These are phyloP conservation scores for Drosophila kohkoa DNA, from an alignment of 1,140 invertebrate species.

Conservation along the genomic window DNA sequence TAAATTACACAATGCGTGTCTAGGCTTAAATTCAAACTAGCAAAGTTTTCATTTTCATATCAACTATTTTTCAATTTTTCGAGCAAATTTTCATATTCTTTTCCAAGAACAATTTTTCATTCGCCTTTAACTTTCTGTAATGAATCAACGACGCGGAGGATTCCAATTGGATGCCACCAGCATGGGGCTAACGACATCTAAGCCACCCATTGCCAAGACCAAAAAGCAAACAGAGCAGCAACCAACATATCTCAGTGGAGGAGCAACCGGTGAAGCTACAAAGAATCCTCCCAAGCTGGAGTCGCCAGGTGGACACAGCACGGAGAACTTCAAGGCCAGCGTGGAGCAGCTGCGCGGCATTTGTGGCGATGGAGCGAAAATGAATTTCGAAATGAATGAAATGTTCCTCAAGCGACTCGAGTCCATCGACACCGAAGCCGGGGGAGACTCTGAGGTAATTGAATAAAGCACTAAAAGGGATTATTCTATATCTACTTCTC, in stretches of 20 bases:
- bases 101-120: background rate
- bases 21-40: conserved; percentile 5
- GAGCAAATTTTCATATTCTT: conserved; percentile 2
- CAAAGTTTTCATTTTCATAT: background rate
- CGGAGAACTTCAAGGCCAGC: conserved; percentile 44
- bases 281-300: background rate
- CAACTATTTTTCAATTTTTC: background rate
- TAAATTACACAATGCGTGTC: conserved; percentile 37
- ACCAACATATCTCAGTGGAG: background rate
- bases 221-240: background rate
- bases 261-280: background rate
- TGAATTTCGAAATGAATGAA: conserved; percentile 64
- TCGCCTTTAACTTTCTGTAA: conserved; percentile 9
- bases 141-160: conserved; percentile 34
- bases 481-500: too few relatives aligned
- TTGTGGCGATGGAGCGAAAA: conserved; percentile 41
- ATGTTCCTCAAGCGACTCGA: conserved; percentile 63
- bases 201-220: background rate
- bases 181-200: conserved; percentile 39
- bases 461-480: background rate
- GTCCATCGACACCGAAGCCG: conserved; percentile 57
- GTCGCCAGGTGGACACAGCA: conserved; percentile 14
- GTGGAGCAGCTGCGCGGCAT: conserved; percentile 36
- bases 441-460: conserved; percentile 46
- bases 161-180: conserved; percentile 54